Percentiles rank a stretch among this genome's conserved stretches.
Evolutionary conservation across 2,797 vertebrate genomes (phyloP).

Genomic region (Crax fasciolata): DNA sequence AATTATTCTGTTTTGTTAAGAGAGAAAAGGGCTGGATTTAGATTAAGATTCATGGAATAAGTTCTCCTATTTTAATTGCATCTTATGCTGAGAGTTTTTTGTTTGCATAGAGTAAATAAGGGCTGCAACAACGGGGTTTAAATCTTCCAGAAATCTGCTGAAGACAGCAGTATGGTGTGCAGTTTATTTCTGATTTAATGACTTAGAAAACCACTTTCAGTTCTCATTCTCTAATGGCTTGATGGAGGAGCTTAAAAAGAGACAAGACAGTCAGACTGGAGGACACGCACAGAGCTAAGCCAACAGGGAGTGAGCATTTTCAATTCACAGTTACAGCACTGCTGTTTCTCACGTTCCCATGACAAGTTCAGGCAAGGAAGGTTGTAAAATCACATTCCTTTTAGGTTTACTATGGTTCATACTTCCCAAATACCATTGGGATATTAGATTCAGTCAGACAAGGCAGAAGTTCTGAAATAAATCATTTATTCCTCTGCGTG

Average conservation of each 20-base stretch:
- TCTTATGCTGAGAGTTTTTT: background rate
- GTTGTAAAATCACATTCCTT: background rate
- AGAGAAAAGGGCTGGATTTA: background rate
- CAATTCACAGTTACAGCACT: background rate
- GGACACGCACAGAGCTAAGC: background rate
- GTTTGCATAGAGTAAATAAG: constrained; percentile 33
- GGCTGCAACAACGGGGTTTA: background rate
- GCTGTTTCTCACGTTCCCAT: background rate
- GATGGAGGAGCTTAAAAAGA: background rate
- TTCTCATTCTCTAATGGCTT: background rate
- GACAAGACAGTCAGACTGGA: background rate
- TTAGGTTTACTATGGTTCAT: background rate
- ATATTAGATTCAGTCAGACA: background rate
- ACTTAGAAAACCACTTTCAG: background rate
- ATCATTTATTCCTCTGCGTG: background rate
- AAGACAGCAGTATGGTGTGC: background rate
- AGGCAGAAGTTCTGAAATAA: background rate
- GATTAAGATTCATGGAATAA: constrained; percentile 7
- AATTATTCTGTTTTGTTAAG: background rate
- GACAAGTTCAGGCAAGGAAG: background rate
- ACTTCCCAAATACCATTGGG: background rate
- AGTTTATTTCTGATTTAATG: constrained; percentile 23
- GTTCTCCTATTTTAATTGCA: constrained; percentile 5
- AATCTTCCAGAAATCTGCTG: constrained; percentile 12
- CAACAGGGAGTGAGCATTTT: background rate